Conservation (phyloP, 2,113 vertebrate genomes). For the Gallinago paraguaiae region DNA sequence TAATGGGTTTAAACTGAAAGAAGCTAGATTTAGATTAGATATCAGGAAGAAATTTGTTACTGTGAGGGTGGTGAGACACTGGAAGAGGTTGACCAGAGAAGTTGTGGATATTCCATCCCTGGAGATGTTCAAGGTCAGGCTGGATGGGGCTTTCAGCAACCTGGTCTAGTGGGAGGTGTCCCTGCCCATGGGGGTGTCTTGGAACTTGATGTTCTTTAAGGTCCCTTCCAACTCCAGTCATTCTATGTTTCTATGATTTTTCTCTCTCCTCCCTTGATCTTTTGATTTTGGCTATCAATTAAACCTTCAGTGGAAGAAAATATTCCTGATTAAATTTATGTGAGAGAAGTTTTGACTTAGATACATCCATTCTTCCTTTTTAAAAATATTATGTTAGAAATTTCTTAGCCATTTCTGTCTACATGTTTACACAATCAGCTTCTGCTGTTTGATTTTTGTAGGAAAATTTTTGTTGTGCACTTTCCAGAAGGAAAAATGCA, state of each 20-base stretch:
- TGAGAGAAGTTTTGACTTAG: neutral
- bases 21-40: neutral
- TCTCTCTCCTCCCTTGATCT: neutral
- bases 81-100: neutral
- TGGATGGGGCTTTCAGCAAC: neutral
- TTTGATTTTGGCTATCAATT: neutral
- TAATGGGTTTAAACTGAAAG: neutral
- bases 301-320: neutral
- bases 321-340: neutral
- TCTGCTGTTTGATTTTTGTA: neutral
- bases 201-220: neutral
- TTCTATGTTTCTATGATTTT: neutral
- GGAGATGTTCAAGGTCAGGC: neutral
- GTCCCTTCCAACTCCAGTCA: neutral
- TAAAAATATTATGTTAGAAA: neutral
- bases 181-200: neutral
- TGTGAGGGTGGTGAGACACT: neutral
- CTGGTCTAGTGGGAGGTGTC: neutral
- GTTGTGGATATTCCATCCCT: neutral
- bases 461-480: neutral
- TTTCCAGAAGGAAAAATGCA: neutral
- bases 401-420: neutral
- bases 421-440: neutral
- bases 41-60: neutral
- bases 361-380: neutral